phyloP scores from a whole-genome alignment of 2,113 vertebrate species.

The Mus pahari region DNA sequence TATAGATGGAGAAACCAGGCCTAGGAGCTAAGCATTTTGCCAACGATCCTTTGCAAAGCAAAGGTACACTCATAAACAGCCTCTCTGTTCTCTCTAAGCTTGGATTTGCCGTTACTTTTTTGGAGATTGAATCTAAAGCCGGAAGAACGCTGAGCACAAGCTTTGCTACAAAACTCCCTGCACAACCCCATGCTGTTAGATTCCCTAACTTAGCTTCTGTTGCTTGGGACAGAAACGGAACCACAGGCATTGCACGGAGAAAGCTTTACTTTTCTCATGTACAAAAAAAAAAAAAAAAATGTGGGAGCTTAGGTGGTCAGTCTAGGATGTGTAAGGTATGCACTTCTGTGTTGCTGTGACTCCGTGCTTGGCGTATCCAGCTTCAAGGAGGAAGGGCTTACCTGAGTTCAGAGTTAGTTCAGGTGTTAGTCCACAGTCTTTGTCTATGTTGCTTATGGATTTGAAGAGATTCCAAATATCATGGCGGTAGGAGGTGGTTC shows the following conservation, averaged over 20 bases:
- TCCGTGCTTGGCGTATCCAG: neutral
- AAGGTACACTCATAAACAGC: neutral
- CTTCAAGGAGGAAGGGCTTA: neutral
- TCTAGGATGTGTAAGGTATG: neutral
- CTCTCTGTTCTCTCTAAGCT: neutral
- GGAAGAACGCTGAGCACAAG: neutral
- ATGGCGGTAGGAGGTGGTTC: neutral
- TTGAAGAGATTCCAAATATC: neutral
- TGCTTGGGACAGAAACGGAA: neutral
- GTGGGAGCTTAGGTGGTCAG: neutral
- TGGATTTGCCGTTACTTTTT: neutral
- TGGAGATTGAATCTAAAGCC: neutral
- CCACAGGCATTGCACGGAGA: neutral
- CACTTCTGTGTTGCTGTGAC: neutral
- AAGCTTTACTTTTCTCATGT: neutral
- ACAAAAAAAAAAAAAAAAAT: neutral
- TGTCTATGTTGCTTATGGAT: neutral
- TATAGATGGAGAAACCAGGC: neutral
- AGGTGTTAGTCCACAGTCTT: neutral
- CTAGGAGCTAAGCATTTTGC: neutral
- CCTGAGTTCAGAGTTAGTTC: neutral
- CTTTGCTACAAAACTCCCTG: neutral
- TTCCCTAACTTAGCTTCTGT: neutral
- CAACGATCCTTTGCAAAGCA: neutral
- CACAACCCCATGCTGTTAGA: neutral